Evolutionary conservation across 2,888 invertebrate genomes (phyloP).

Genomic region (Eupithecia subfuscata): DNA sequence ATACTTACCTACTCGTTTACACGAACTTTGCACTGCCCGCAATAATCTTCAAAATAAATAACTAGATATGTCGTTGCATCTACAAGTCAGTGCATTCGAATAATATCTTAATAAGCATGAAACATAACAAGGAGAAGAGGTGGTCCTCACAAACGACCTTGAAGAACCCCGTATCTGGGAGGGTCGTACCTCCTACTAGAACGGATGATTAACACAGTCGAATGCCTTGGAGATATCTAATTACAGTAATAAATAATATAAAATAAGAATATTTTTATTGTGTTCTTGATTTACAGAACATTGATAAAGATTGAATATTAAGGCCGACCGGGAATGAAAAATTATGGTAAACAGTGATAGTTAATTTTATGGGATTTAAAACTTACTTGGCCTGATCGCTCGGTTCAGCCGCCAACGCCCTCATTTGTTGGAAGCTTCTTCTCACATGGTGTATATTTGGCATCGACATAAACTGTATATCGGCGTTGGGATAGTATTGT

Average conservation of each 20-base stretch:
- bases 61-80: no score
- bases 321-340: background rate
- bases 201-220: background rate
- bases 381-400: conserved; percentile 90
- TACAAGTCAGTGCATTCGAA: background rate
- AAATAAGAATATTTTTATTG: no score
- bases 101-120: background rate
- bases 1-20: background rate
- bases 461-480: conserved; percentile 98
- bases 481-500: conserved; percentile 97
- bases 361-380: background rate
- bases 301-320: no score
- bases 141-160: background rate
- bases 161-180: background rate
- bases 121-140: background rate
- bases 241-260: no score
- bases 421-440: conserved; percentile 94
- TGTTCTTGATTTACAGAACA: no score
- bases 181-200: background rate
- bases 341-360: background rate
- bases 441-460: conserved; percentile 98
- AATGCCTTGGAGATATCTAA: background rate
- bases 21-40: background rate
- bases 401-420: conserved; percentile 90
- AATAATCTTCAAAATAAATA: background rate